These are phyloP conservation scores for Caranx ignobilis DNA, from an alignment of 2,113 vertebrate genomes.

Conservation along the genomic window DNA sequence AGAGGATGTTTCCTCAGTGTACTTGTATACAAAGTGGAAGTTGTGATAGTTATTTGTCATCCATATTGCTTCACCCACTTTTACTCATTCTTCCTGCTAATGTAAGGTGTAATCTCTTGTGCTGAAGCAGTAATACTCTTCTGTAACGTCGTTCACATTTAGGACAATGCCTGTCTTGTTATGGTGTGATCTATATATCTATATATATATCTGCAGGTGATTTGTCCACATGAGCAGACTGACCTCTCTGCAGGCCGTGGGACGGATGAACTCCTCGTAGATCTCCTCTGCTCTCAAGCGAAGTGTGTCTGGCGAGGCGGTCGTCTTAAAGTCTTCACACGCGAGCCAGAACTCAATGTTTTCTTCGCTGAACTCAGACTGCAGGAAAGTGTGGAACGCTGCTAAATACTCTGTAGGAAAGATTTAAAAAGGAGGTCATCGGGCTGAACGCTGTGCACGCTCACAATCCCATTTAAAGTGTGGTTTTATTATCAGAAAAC, in stretches of 20 bases:
- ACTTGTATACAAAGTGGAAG: no score
- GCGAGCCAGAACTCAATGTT: slow-evolving; percentile 84
- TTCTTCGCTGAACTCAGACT: slow-evolving; percentile 83
- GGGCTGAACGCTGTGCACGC: not conserved
- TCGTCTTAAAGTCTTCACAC: slow-evolving; percentile 76
- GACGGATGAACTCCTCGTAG: slow-evolving; percentile 79
- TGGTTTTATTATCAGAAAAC: not conserved
- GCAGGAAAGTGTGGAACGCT: slow-evolving; percentile 77
- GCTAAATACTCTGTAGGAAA: slow-evolving; percentile 65
- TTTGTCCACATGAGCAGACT: slow-evolving; percentile 25
- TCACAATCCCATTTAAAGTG: not conserved
- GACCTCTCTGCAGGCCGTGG: slow-evolving; percentile 79
- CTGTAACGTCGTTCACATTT: not conserved
- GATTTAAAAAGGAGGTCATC: not conserved
- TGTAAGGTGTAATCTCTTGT: not conserved
- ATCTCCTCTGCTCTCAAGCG: slow-evolving; percentile 72
- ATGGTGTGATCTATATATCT: no score
- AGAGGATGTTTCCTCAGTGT: not conserved
- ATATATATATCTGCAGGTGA: not conserved
- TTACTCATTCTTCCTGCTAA: not conserved
- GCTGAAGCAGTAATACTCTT: not conserved
- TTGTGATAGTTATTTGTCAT: not conserved
- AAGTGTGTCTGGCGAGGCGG: slow-evolving; percentile 51
- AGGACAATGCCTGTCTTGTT: no score
- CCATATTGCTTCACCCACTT: slow-evolving; percentile 16